A percentile compares a stretch with the other conserved stretches of the same genome.
phyloP scores from a whole-genome alignment of 2,888 invertebrate species.

The Miltochrista miniata region DNA sequence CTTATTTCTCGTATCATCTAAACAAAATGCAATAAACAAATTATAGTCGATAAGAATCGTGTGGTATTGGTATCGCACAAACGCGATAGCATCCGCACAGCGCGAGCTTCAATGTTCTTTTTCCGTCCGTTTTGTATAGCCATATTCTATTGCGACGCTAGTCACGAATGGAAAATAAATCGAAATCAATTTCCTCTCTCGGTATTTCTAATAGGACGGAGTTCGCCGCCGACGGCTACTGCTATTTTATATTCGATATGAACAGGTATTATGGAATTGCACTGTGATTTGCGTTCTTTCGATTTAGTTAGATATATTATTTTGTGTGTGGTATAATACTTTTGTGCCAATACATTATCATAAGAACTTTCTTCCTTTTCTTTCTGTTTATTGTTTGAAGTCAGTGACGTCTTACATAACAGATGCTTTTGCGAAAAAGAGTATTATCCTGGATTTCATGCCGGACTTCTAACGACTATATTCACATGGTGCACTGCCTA shows the following conservation, averaged over 20 bases:
- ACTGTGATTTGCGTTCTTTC: background rate
- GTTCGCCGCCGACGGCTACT: slow-evolving; percentile 48
- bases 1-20: slow-evolving; percentile 43
- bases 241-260: slow-evolving; percentile 18
- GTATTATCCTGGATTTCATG: too few species aligned
- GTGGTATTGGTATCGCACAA: slow-evolving; percentile 42
- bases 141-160: slow-evolving; percentile 66
- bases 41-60: slow-evolving; percentile 42
- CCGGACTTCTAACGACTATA: too few species aligned
- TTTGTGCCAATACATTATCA: too few species aligned
- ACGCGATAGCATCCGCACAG: slow-evolving; percentile 37
- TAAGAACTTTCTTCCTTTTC: too few species aligned
- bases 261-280: slow-evolving; percentile 14
- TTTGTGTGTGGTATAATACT: too few species aligned
- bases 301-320: too few species aligned
- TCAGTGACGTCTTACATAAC: too few species aligned
- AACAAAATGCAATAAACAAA: slow-evolving; percentile 50
- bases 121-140: slow-evolving; percentile 52
- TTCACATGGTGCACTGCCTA: too few species aligned
- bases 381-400: too few species aligned
- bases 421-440: too few species aligned
- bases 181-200: slow-evolving; percentile 71
- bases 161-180: slow-evolving; percentile 76
- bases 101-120: slow-evolving; percentile 33
- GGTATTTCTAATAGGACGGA: slow-evolving; percentile 63